Percentiles rank a stretch among this genome's conserved stretches.
phyloP scores from a whole-genome alignment of 2,113 vertebrate genomes.

The Heterocephalus glaber region DNA sequence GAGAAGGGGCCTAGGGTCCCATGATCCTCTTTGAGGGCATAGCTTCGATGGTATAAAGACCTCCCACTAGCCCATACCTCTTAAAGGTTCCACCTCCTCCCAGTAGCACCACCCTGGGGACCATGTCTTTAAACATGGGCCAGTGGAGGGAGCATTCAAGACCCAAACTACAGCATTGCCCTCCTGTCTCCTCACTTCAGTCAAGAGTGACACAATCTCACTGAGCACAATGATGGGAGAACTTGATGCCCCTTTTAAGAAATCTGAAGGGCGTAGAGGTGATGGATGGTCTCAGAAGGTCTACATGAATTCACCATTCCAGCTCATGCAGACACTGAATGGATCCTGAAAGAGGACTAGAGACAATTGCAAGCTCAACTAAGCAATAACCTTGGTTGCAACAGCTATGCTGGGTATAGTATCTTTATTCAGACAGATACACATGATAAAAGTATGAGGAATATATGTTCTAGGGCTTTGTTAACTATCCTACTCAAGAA shows the following conservation, averaged over 20 bases:
- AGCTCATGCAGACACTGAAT: neutral
- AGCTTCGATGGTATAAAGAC: neutral
- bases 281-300: neutral
- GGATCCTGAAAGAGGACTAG: neutral
- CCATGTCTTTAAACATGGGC: neutral
- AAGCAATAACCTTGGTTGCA: neutral
- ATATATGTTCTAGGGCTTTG: neutral
- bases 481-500: neutral
- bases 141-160: neutral
- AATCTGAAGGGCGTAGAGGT: neutral
- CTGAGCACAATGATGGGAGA: neutral
- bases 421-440: neutral
- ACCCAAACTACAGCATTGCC: neutral
- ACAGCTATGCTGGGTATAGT: no score
- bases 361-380: neutral
- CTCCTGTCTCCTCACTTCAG: neutral
- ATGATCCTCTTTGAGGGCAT: neutral
- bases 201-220: neutral
- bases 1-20: neutral
- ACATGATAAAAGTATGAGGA: no score
- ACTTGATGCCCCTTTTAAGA: neutral
- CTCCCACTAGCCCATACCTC: neutral
- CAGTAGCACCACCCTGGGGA: neutral
- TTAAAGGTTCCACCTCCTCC: neutral
- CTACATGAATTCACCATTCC: neutral